These are phyloP conservation scores for Dolichotis patagonum DNA, from an alignment of 2,113 vertebrate species.

Conservation along the genomic window DNA sequence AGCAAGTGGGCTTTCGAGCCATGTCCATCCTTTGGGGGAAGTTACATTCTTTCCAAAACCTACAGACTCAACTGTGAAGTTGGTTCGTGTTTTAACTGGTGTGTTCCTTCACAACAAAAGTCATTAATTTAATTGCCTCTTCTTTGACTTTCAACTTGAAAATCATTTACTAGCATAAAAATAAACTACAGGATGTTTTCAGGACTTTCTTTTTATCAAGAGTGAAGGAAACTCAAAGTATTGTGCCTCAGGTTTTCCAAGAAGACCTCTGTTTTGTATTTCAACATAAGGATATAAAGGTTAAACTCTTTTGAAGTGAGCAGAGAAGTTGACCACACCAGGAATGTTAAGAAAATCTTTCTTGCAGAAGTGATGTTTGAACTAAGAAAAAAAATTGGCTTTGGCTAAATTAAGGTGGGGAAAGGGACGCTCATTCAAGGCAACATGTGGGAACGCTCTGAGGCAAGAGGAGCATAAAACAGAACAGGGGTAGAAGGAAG, in stretches of 20 bases:
- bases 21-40: background rate
- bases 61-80: background rate
- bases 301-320: background rate
- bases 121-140: conserved; percentile 22
- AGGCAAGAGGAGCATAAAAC: background rate
- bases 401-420: background rate
- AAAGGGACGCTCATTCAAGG: background rate
- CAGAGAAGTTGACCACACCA: background rate
- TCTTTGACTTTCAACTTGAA: conserved; percentile 51
- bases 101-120: background rate
- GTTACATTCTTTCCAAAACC: conserved; percentile 25
- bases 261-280: background rate
- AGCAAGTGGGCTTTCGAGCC: background rate
- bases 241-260: background rate
- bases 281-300: background rate
- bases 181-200: background rate
- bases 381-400: background rate
- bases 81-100: conserved; percentile 15
- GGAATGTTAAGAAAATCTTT: background rate
- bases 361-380: background rate
- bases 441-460: background rate
- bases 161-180: background rate
- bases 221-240: background rate
- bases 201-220: conserved; percentile 20
- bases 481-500: background rate